These are phyloP conservation scores for Apantesis nais DNA, from an alignment of 2,888 invertebrate species.

Conservation along the genomic window DNA sequence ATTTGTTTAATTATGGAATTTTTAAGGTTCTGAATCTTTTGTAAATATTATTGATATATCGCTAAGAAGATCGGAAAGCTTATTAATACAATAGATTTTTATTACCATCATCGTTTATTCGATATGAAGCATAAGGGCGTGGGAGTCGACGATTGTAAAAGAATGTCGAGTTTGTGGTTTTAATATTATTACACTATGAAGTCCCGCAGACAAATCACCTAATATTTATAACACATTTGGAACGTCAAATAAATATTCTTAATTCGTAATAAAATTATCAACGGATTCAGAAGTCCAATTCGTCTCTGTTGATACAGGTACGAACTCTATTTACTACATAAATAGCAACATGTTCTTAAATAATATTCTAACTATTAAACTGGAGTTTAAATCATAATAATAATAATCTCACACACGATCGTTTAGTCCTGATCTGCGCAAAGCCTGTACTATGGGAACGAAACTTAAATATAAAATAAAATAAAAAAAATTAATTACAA, in stretches of 20 bases:
- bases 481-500: too few species aligned
- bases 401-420: too few species aligned
- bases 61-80: background rate
- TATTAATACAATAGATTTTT: background rate
- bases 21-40: background rate
- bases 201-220: conserved; percentile 12
- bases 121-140: background rate
- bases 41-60: background rate
- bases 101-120: background rate
- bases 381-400: background rate
- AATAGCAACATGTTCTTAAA: background rate
- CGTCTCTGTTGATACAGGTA: background rate
- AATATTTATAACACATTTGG: conserved; percentile 25
- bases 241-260: conserved; percentile 29
- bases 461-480: too few species aligned
- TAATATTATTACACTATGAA: background rate
- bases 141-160: background rate
- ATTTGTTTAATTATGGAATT: background rate
- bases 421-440: too few species aligned
- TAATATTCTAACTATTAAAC: background rate
- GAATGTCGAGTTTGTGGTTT: background rate
- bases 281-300: conserved; percentile 9
- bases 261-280: conserved; percentile 24
- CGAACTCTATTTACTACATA: background rate
- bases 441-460: too few species aligned